Percentiles rank a stretch among this genome's conserved stretches.
Evolutionary conservation across 1,140 invertebrate genomes (phyloP).

Genomic region (Bicyclus anynana): DNA sequence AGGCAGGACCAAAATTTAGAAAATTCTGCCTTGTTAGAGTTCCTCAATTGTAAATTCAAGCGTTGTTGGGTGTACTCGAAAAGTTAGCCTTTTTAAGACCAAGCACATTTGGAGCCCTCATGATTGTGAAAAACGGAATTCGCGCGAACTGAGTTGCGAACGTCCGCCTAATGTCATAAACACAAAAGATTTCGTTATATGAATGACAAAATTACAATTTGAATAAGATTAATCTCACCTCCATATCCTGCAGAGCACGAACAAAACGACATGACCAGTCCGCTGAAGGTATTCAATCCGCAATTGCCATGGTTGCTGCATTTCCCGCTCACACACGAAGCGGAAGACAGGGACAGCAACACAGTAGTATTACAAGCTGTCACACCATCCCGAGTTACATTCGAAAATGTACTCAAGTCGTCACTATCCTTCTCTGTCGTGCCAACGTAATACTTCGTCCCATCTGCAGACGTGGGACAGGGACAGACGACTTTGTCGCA

Average conservation of each 20-base stretch:
- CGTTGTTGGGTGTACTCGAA: too few relatives aligned
- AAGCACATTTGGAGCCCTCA: too few relatives aligned
- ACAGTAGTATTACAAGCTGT: constrained; percentile 54
- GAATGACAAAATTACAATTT: background rate
- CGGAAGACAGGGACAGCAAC: constrained; percentile 81
- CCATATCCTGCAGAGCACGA: constrained; percentile 84
- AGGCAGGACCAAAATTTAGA: too few relatives aligned
- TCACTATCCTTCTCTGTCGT: constrained; percentile 23
- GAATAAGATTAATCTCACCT: constrained; percentile 60
- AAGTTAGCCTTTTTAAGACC: too few relatives aligned
- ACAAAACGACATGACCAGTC: constrained; percentile 86
- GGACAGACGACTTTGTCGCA: constrained; percentile 74
- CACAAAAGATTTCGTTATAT: too few relatives aligned
- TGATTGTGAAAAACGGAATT: too few relatives aligned
- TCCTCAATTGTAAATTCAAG: too few relatives aligned
- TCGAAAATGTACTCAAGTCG: constrained; percentile 27
- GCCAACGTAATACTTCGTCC: constrained; percentile 62
- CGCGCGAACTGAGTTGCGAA: too few relatives aligned
- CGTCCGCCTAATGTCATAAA: too few relatives aligned
- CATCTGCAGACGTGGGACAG: constrained; percentile 58
- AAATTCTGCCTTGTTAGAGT: too few relatives aligned
- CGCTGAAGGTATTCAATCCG: constrained; percentile 86
- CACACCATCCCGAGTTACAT: constrained; percentile 45
- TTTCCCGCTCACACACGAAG: constrained; percentile 81
- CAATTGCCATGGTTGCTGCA: constrained; percentile 83